phyloP scores from a whole-genome alignment of 1,140 invertebrate genomes.

The Brachionus angularis region DNA sequence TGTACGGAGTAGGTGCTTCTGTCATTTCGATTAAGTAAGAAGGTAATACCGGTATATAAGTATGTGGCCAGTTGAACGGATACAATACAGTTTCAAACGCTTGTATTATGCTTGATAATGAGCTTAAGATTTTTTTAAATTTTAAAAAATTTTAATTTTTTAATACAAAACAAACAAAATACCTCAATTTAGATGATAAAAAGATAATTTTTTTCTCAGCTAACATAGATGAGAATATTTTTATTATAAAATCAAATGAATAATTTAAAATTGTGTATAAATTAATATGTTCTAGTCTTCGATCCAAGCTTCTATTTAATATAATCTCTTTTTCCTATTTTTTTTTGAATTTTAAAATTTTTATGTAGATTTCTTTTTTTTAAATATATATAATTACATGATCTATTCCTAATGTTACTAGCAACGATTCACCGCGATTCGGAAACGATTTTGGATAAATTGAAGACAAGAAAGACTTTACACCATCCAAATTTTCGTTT shows the following conservation, averaged over 20 bases:
- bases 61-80: conserved; percentile 75
- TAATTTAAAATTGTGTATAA: conserved; percentile 32
- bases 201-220: conserved; percentile 28
- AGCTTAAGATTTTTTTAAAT: conserved; percentile 17
- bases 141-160: background rate
- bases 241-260: conserved; percentile 19
- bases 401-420: conserved; percentile 10
- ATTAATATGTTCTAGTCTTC: conserved; percentile 10
- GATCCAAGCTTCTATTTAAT: conserved; percentile 11
- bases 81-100: conserved; percentile 70
- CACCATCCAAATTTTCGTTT: background rate
- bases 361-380: background rate
- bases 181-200: conserved; percentile 27
- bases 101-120: conserved; percentile 68
- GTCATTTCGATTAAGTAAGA: conserved; percentile 67
- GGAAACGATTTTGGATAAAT: conserved; percentile 18
- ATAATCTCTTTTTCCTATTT: conserved; percentile 16
- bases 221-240: conserved; percentile 21
- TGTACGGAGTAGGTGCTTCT: conserved; percentile 69
- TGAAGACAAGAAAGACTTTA: conserved; percentile 13
- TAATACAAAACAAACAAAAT: background rate
- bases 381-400: background rate
- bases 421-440: conserved; percentile 1
- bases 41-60: conserved; percentile 71
- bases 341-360: background rate